Evolutionary conservation across 2,888 invertebrate genomes (phyloP).

Genomic region (Diaperis boleti): DNA sequence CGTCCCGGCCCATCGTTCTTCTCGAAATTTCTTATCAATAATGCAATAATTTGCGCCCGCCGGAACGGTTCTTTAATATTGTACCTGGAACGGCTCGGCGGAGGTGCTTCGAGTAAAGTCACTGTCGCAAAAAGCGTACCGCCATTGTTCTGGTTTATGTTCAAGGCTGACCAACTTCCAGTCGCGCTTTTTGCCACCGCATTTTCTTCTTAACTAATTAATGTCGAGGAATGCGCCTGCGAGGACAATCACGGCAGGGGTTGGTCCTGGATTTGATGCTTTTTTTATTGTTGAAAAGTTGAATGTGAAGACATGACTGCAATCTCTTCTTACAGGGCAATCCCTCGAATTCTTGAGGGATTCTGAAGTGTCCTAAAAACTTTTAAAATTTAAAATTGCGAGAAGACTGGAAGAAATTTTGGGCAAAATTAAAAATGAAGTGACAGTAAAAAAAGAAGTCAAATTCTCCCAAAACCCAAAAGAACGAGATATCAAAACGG

Average conservation of each 20-base stretch:
- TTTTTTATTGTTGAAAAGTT: too few relatives aligned
- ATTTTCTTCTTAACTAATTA: conserved; percentile 55
- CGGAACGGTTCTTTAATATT: conserved; percentile 32
- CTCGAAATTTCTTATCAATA: conserved; percentile 31
- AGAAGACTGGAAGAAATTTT: too few relatives aligned
- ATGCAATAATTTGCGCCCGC: conserved; percentile 36
- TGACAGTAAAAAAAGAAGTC: too few relatives aligned
- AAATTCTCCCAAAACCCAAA: too few relatives aligned
- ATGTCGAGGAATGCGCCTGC: conserved; percentile 48
- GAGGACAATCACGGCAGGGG: conserved; percentile 41
- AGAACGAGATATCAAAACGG: conserved; percentile 25
- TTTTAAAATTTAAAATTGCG: too few relatives aligned
- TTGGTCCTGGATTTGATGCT: too few relatives aligned
- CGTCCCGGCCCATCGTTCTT: not conserved
- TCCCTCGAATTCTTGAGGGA: too few relatives aligned
- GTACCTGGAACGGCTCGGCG: conserved; percentile 35
- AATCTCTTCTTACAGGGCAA: too few relatives aligned
- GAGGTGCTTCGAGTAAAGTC: conserved; percentile 32
- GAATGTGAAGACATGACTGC: too few relatives aligned
- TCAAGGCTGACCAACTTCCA: conserved; percentile 40
- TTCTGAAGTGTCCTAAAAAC: too few relatives aligned
- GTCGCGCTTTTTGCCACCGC: conserved; percentile 47
- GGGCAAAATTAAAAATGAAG: too few relatives aligned
- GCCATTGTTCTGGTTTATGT: conserved; percentile 49
- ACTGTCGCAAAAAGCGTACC: conserved; percentile 33